Base-by-base conservation (phyloP, 2,888 invertebrate species). In the Diadegma fenestrale region DNA sequence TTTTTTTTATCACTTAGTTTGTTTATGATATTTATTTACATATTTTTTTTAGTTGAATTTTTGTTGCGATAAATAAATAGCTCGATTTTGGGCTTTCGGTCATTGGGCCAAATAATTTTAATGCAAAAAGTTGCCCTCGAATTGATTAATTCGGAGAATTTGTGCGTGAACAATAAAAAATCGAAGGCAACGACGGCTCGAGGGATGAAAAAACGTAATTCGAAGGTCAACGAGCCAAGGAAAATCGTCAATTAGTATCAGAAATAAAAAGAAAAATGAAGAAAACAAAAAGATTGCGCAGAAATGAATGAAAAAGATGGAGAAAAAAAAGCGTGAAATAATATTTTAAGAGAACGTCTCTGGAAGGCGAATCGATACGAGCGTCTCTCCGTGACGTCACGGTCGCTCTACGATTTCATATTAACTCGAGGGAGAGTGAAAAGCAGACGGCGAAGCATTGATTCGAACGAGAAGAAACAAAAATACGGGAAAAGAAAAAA, bases 351-450 rank as follows among this genome's bases (percentile, higher is more conserved):
- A 69, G 75, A 64, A 75, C 33, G 63, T 85, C 75, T 85, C 79
- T 72, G 75, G 79, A 75, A 76, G 72, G 73, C 77, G 77, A 86
- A 86, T 86, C 85, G 82, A 86, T 86, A 86, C 19, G 33, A 77
- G 63, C 54, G 84, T 80, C 80, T 76, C 72, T 61, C 33, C 71
- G 73, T 77, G 82, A 82, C 82, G 82, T 82, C 82, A 85, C 48
- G 33, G 37, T 71, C 76, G 75, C 75, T 69, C 22, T 82, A 63
- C 82, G 66, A 63, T 71, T 85, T 82, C 76, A 19, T 48, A 17
- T 61, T 58, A 71, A 71, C 41, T 51, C 54, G 72, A 68, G 19
- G 48, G 71, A 54, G 64, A 64, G 64, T 10, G n/a, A 37, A 17
- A 30, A 51, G 71, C 3, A 76, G 8, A 58, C 63, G 54, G 64